Evolutionary conservation across 2,797 vertebrate species (phyloP).

Genomic region (Botia almorhae): DNA sequence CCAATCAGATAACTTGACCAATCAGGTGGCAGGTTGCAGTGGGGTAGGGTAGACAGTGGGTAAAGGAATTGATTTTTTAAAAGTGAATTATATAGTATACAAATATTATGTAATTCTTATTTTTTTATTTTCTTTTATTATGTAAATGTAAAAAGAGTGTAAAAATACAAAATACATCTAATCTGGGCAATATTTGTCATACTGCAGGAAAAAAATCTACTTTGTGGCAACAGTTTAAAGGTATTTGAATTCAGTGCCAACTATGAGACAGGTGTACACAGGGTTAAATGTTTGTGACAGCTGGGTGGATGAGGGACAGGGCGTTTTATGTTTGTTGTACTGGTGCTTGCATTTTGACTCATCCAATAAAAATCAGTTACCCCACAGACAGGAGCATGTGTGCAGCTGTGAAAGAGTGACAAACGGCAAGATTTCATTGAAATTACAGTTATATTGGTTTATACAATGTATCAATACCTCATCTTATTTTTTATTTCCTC

Average conservation of each 20-base stretch:
- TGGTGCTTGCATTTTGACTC: slow-evolving; percentile 54
- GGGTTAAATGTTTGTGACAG: not conserved
- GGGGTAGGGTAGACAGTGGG: not conserved
- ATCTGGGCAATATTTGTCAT: not conserved
- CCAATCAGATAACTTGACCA: not conserved
- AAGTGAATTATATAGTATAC: not conserved
- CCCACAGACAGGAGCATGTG: slow-evolving; percentile 20
- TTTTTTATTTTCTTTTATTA: not conserved
- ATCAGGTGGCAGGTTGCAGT: not conserved
- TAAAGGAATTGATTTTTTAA: not conserved
- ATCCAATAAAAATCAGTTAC: not conserved
- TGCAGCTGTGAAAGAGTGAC: slow-evolving; percentile 42
- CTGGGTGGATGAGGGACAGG: slow-evolving; percentile 48
- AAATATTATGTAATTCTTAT: not conserved
- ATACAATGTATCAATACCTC: slow-evolving; percentile 73
- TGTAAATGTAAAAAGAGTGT: not conserved
- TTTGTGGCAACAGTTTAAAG: too few relatives aligned
- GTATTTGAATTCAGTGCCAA: not conserved
- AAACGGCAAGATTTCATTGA: not conserved
- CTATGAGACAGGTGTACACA: not conserved
- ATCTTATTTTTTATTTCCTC: slow-evolving; percentile 67
- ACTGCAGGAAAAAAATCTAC: not conserved
- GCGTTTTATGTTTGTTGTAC: not conserved
- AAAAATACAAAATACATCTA: not conserved
- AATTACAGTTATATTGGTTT: too few relatives aligned